A percentile compares a stretch with the other conserved stretches of the same genome.
Conservation (phyloP, 2,113 vertebrate species). For the Takifugu flavidus region DNA sequence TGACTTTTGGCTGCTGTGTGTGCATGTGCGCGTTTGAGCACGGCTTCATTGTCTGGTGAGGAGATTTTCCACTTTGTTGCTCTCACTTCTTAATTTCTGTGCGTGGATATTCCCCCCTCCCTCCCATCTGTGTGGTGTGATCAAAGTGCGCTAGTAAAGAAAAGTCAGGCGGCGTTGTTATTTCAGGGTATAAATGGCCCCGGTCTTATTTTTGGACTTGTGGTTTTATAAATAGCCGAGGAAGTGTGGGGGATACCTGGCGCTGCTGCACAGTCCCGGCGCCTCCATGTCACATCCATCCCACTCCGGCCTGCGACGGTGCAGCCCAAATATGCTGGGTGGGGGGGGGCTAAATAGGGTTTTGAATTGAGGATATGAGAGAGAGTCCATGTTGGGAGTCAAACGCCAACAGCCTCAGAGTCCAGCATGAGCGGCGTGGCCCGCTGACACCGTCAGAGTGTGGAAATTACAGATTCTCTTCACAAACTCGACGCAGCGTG, state of each 20-base stretch:
- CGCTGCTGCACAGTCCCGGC: constrained; percentile 58
- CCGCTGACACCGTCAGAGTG: constrained; percentile 24
- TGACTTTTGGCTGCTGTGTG: constrained; percentile 69
- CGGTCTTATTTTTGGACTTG: constrained; percentile 76
- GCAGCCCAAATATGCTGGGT: constrained; percentile 54
- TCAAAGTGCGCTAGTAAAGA: constrained; percentile 6
- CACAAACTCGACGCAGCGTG: constrained; percentile 1
- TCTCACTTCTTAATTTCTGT: constrained; percentile 11
- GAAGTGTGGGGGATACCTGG: constrained; percentile 78
- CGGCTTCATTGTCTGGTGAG: constrained; percentile 43
- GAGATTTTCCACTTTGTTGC: constrained; percentile 34
- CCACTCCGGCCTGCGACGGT: constrained; percentile 32
- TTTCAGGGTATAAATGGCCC: constrained; percentile 71
- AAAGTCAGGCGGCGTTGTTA: constrained; percentile 36
- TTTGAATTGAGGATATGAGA: constrained; percentile 41
- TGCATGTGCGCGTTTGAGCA: constrained; percentile 41
- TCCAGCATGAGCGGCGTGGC: constrained; percentile 12
- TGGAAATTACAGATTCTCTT: constrained; percentile 11
- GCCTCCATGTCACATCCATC: constrained; percentile 63
- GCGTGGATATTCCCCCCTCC: constrained; percentile 11
- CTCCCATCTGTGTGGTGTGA: constrained; percentile 2
- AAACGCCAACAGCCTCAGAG: constrained; percentile 28
- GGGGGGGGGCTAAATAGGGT: constrained; percentile 21
- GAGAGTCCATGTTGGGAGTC: constrained; percentile 53
- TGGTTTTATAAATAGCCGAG: constrained; percentile 75